These are phyloP conservation scores for Porites evermanni DNA, from an alignment of 92 coral and sea anemone species.

Conservation along the genomic window DNA sequence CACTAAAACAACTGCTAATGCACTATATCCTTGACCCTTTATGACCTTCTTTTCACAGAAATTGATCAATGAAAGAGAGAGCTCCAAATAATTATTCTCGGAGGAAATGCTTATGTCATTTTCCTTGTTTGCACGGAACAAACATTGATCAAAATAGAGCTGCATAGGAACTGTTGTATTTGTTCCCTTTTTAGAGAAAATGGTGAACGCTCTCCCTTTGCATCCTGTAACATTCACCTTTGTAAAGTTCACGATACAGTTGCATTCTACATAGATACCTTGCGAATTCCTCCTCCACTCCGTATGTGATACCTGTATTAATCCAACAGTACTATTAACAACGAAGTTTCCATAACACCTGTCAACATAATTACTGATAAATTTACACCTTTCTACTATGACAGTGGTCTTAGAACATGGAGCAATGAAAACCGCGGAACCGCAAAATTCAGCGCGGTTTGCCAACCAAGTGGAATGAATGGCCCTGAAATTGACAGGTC, in stretches of 20 bases:
- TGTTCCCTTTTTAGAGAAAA: background rate
- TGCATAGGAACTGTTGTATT: background rate
- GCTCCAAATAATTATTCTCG: background rate
- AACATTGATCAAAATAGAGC: slow-evolving; percentile 20
- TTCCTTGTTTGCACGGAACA: background rate
- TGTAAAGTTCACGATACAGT: slow-evolving; percentile 20
- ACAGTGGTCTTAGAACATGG: background rate
- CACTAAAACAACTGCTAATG: background rate
- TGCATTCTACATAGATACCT: slow-evolving; percentile 4
- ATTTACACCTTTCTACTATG: background rate
- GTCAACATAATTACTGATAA: background rate
- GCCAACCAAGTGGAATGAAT: background rate
- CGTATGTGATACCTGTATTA: slow-evolving; percentile 1
- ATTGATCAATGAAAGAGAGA: background rate
- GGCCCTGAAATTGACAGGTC: background rate
- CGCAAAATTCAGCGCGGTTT: background rate
- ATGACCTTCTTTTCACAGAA: background rate
- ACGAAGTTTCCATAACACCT: background rate
- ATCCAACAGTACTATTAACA: background rate
- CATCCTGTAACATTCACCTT: background rate
- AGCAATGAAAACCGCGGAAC: slow-evolving; percentile 3
- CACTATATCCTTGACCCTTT: background rate
- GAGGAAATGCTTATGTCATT: background rate
- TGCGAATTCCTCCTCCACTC: background rate
- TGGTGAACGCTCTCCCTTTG: background rate